These are phyloP conservation scores for Aspidiotus rigidus DNA, from an alignment of 2,888 invertebrate species.

Conservation along the genomic window DNA sequence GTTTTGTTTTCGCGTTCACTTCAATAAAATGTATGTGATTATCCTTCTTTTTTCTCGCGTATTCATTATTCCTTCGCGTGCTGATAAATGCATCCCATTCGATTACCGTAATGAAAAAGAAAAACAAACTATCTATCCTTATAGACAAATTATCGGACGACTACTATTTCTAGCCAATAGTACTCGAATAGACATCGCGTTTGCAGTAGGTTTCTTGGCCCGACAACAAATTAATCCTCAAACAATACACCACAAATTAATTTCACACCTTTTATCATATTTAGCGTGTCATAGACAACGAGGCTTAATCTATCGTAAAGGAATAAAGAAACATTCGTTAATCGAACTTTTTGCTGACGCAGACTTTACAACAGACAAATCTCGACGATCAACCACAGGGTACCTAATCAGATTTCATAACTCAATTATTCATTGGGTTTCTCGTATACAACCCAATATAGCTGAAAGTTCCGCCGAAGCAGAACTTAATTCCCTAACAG, in stretches of 20 bases:
- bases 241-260: background rate
- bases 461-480: constrained; percentile 1
- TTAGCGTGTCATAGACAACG: background rate
- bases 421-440: background rate
- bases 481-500: background rate
- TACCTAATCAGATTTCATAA: background rate
- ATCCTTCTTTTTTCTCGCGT: no score
- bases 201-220: background rate
- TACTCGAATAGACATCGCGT: background rate
- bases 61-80: no score
- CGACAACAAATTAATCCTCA: background rate
- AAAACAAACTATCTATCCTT: background rate
- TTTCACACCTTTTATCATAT: background rate
- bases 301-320: background rate
- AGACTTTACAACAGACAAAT: background rate
- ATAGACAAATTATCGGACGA: background rate
- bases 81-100: no score
- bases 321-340: background rate
- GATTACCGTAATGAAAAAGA: background rate
- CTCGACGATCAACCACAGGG: background rate
- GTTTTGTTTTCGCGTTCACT: no score
- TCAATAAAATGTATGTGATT: no score
- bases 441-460: background rate
- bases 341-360: background rate
- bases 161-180: background rate